Percentiles rank a stretch among this genome's conserved stretches.
Evolutionary conservation across 2,113 vertebrate species (phyloP).

Genomic region (Hystrix brachyura): DNA sequence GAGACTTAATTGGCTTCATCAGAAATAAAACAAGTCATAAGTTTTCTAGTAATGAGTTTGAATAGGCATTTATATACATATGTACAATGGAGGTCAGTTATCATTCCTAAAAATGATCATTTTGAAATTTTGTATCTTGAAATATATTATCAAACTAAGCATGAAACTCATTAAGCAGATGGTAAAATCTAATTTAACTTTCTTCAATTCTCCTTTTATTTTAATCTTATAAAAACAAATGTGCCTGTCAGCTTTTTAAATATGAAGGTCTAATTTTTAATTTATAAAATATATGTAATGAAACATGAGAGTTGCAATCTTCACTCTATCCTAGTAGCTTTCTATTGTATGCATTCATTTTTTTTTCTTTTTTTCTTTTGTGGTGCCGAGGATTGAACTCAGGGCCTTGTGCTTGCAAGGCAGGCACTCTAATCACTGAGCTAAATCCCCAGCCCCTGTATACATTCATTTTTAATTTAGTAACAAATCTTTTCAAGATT

Average conservation of each 20-base stretch:
- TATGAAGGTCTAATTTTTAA: slow-evolving; percentile 61
- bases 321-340: slow-evolving; percentile 10
- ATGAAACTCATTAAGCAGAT: slow-evolving; percentile 70
- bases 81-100: slow-evolving; percentile 64
- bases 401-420: no score
- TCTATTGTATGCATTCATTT: not conserved
- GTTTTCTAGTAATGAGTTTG: slow-evolving; percentile 70
- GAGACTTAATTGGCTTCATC: slow-evolving; percentile 57
- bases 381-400: no score
- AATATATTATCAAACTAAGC: slow-evolving; percentile 39
- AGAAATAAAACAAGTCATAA: slow-evolving; percentile 72
- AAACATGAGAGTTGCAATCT: slow-evolving; percentile 41
- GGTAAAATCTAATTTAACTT: slow-evolving; percentile 70
- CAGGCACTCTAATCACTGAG: no score
- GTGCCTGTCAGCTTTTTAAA: slow-evolving; percentile 64
- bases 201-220: slow-evolving; percentile 57
- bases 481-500: not conserved
- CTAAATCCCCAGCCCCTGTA: not conserved
- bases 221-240: slow-evolving; percentile 73
- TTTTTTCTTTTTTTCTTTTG: not conserved
- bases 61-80: slow-evolving; percentile 45
- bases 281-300: slow-evolving; percentile 35
- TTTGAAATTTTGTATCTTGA: slow-evolving; percentile 71
- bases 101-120: slow-evolving; percentile 63
- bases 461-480: slow-evolving; percentile 48